phyloP scores from a whole-genome alignment of 1,140 invertebrate species.

The Pseudomyrmex gracilis region DNA sequence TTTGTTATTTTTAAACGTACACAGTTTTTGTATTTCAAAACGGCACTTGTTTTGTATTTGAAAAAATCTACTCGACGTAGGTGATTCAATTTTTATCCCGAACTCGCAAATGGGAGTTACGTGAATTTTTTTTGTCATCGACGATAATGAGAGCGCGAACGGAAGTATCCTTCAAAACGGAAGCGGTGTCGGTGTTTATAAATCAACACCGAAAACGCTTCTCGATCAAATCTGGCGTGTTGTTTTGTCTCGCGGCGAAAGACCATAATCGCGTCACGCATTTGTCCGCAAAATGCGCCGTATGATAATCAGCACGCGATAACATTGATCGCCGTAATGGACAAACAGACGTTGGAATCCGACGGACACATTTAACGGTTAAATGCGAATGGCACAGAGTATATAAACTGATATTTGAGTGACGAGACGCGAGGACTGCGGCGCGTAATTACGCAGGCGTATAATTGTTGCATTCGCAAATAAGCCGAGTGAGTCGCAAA shows the following conservation, averaged over 20 bases:
- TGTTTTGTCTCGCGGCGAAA: neutral
- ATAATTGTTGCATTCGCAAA: constrained; percentile 6
- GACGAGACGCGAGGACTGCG: neutral
- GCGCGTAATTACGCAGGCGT: constrained; percentile 23
- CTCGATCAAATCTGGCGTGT: neutral
- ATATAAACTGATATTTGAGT: neutral
- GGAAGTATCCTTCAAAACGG: neutral
- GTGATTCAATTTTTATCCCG: neutral
- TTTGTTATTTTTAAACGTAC: neutral
- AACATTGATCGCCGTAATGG: constrained; percentile 44
- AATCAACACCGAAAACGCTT: neutral
- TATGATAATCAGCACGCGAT: constrained; percentile 41
- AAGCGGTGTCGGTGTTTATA: neutral
- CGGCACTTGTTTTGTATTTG: neutral
- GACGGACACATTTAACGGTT: neutral
- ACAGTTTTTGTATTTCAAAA: too few species aligned
- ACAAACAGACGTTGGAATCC: constrained; percentile 36
- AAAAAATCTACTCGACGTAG: neutral
- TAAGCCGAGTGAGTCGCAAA: neutral
- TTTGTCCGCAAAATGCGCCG: constrained; percentile 31
- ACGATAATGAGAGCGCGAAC: neutral
- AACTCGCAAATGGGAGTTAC: neutral
- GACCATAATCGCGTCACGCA: neutral
- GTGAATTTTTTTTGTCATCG: neutral
- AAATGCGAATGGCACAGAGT: neutral